Percentiles rank a stretch among this genome's conserved stretches.
Evolutionary conservation across 2,888 invertebrate genomes (phyloP).

Genomic region (Drosophila setosimentum): DNA sequence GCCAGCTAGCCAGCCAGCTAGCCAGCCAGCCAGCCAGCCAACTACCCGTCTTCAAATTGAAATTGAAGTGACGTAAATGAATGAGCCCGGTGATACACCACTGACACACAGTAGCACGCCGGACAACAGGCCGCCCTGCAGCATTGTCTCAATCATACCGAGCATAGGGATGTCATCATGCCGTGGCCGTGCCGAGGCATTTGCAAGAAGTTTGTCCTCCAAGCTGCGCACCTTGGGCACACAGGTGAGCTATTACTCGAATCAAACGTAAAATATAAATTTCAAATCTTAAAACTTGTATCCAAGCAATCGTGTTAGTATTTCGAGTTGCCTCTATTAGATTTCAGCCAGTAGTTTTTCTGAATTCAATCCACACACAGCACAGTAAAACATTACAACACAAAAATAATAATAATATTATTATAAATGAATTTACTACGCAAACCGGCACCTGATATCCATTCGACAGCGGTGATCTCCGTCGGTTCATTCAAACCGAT

Average conservation of each 20-base stretch:
- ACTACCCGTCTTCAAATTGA: conserved; percentile 33
- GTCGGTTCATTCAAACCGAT: conserved; percentile 13
- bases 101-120: conserved; percentile 81
- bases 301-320: conserved; percentile 7
- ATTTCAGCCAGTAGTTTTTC: background rate
- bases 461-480: conserved; percentile 41
- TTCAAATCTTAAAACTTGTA: background rate
- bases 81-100: conserved; percentile 84
- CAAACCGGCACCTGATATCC: conserved; percentile 57
- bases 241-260: conserved; percentile 77
- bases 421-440: conserved; percentile 45
- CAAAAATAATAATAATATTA: background rate
- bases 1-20: conserved; percentile 12
- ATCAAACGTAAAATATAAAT: background rate
- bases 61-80: conserved; percentile 83
- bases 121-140: conserved; percentile 88
- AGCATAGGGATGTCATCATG: conserved; percentile 90
- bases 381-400: background rate
- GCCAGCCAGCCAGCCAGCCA: background rate
- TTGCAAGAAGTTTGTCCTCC: conserved; percentile 91
- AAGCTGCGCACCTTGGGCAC: conserved; percentile 90
- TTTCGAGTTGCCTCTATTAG: background rate
- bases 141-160: conserved; percentile 89
- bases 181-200: conserved; percentile 92
- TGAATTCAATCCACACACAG: background rate